Evolutionary conservation across 2,113 vertebrate species (phyloP).

Genomic region (Cyprinus carpio): DNA sequence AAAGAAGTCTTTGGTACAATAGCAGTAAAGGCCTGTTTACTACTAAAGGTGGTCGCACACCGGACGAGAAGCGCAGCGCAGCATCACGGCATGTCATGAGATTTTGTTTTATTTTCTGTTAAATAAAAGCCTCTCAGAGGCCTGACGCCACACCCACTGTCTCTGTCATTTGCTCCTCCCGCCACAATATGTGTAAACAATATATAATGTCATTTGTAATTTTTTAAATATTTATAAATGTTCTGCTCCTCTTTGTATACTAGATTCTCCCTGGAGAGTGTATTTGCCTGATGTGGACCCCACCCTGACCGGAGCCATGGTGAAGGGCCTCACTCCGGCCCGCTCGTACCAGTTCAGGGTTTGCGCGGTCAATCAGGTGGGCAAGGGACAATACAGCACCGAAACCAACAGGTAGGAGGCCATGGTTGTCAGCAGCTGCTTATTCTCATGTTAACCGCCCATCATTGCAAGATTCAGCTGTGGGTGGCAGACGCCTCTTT

Average conservation of each 20-base stretch:
- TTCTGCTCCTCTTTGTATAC: slow-evolving; percentile 55
- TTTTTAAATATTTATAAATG: not conserved
- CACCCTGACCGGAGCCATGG: slow-evolving; percentile 74
- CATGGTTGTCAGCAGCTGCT: not conserved
- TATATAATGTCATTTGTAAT: too few species aligned
- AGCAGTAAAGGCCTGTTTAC: too few species aligned
- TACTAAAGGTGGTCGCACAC: too few species aligned
- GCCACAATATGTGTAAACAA: too few species aligned
- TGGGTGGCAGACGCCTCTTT: slow-evolving; percentile 44
- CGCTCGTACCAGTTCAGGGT: slow-evolving; percentile 91
- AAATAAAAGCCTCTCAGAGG: too few species aligned
- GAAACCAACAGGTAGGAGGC: slow-evolving; percentile 75
- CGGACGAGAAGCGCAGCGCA: too few species aligned
- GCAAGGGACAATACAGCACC: slow-evolving; percentile 87
- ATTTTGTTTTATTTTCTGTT: too few species aligned
- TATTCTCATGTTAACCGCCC: not conserved
- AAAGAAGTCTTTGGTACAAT: too few species aligned
- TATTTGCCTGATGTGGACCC: slow-evolving; percentile 86
- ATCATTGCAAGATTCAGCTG: not conserved
- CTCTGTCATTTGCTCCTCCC: too few species aligned
- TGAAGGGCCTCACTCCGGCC: slow-evolving; percentile 89
- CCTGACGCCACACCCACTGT: too few species aligned
- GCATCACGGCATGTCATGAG: too few species aligned
- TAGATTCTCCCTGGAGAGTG: slow-evolving; percentile 96
- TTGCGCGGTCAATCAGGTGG: slow-evolving; percentile 85